These are phyloP conservation scores for Holcopasites calliopsidis DNA, from an alignment of 1,140 invertebrate species.

Conservation along the genomic window DNA sequence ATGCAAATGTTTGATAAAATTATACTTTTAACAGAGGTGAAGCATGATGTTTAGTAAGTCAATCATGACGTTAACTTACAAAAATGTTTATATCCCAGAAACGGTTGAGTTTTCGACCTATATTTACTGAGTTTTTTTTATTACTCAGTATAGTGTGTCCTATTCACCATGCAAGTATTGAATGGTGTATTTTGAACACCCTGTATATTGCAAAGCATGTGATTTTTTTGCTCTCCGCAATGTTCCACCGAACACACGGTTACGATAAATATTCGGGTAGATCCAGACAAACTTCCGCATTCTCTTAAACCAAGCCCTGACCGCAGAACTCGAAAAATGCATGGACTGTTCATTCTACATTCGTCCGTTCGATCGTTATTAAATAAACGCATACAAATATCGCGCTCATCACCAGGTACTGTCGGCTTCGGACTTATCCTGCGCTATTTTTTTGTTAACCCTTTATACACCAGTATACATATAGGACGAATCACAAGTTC, in stretches of 20 bases:
- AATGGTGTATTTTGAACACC: constrained; percentile 3
- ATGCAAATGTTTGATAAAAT: no score
- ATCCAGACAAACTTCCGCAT: constrained; percentile 26
- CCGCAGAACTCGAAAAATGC: constrained; percentile 10
- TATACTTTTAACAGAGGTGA: no score
- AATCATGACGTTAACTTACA: no score
- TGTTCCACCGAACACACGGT: background rate
- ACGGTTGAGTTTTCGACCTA: no score
- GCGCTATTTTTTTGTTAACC: no score
- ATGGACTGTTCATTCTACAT: background rate
- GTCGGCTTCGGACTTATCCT: background rate
- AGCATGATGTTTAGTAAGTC: no score
- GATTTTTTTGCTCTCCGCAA: background rate
- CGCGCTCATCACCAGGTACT: background rate
- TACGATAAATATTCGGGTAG: constrained; percentile 31
- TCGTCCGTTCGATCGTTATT: background rate
- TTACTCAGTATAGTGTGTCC: no score
- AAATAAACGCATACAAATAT: background rate
- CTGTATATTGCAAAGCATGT: constrained; percentile 4
- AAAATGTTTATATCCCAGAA: no score
- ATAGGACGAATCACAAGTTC: no score
- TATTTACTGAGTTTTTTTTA: no score
- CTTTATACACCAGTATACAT: no score
- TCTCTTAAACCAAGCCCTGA: constrained; percentile 4
- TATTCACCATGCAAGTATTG: no score